Percentiles rank a stretch among this genome's conserved stretches.
These are phyloP conservation scores for Larimichthys crocea DNA, from an alignment of 2,113 vertebrate genomes.

Conservation along the genomic window DNA sequence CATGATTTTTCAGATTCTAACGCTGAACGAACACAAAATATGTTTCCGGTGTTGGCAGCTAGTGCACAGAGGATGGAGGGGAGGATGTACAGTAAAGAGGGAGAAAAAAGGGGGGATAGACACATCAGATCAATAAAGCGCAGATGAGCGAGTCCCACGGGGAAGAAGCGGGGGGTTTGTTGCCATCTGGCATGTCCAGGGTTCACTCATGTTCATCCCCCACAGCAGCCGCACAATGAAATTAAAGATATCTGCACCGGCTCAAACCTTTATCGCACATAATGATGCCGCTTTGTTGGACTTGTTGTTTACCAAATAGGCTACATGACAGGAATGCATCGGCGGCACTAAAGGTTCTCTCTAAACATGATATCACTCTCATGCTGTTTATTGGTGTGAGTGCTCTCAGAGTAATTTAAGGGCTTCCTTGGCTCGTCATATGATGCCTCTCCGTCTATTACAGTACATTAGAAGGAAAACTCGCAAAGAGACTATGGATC, in stretches of 20 bases:
- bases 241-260: constrained; percentile 3
- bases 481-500: constrained; percentile 41
- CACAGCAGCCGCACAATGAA: background rate
- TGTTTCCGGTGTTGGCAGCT: background rate
- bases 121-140: constrained; percentile 70
- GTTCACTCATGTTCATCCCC: constrained; percentile 13
- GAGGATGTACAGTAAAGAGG: constrained; percentile 32
- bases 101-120: constrained; percentile 18
- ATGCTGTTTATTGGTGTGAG: constrained; percentile 65
- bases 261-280: constrained; percentile 15
- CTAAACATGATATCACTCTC: constrained; percentile 59
- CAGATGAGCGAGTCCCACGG: constrained; percentile 67
- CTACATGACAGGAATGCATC: constrained; percentile 1
- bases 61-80: constrained; percentile 10
- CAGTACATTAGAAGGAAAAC: constrained; percentile 66
- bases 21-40: background rate
- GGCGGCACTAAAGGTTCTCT: constrained; percentile 26
- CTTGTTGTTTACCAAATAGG: constrained; percentile 32
- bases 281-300: constrained; percentile 28
- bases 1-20: background rate
- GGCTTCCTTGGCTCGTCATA: constrained; percentile 68
- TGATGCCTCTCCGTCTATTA: constrained; percentile 65
- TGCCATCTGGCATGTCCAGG: constrained; percentile 63
- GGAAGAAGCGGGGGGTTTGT: constrained; percentile 36
- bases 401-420: constrained; percentile 72